Evolutionary conservation across 1,140 invertebrate genomes (phyloP), one percentile per base, ranked within the genome.

Genomic region (Pteromalus puparum): DNA sequence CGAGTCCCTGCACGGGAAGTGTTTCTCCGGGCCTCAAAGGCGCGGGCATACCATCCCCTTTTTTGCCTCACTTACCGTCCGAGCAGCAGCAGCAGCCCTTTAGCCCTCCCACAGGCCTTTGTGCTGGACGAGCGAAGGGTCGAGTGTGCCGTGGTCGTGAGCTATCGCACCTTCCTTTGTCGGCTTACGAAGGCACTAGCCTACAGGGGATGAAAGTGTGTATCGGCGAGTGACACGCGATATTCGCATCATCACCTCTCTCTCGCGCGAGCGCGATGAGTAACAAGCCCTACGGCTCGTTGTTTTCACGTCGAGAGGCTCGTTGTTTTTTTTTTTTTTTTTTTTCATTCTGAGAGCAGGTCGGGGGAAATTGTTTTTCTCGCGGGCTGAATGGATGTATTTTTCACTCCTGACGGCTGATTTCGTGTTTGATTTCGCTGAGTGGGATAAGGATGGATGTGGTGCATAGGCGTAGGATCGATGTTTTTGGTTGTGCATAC

Each of bases 211-310:
- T 86, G 85, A 87, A 82, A 85, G 84, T 77, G 85, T 87, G 87
- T 90, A 90, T 91, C 90, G 90, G 88, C 73, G 87, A 89, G 82
- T 87, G 90, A 91, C 92, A 93, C 92, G 91, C 92, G 89, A 93
- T 90, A 88, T 89, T 88, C 91, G 89, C 92, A 92, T 93, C 91
- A 92, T 91, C 91, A 86, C 89, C 87, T 86, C 53, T 86, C 46
- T 78, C 73, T 24, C 28, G 46, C 72, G 21, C 42, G 3, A 26
- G 21, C 53, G 21, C 42, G 30, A 85, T 53, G 46, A 81, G 42
- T 67, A 68, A 85, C 48, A 61, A 79, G 75, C 18, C 18, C 34
- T 46, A 61, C 3, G 21, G 72, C 13, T 21, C 28, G 21, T 76
- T 34, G 13, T 76, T 42, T 34, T 76, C 18, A 21, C 38, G 21